Evolutionary conservation across 2,113 vertebrate genomes (phyloP).

Genomic region (Festucalex cinctus): DNA sequence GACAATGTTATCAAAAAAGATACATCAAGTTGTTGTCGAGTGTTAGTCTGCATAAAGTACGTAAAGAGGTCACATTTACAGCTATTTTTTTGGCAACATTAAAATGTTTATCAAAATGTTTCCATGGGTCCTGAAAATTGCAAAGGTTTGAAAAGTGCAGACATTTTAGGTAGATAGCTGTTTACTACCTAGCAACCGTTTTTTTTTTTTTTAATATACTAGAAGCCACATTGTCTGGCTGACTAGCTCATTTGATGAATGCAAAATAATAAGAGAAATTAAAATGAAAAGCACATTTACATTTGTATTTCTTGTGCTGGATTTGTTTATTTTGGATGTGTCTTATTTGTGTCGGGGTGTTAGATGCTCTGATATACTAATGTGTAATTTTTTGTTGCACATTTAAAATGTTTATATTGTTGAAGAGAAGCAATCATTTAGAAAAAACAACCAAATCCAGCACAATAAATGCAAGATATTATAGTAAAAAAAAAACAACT

Average conservation of each 20-base stretch:
- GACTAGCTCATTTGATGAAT: too few relatives aligned
- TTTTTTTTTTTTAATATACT: background rate
- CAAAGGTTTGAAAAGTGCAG: too few relatives aligned
- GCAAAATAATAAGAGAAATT: background rate
- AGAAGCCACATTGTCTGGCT: too few relatives aligned
- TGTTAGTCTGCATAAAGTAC: background rate
- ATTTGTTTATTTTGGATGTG: background rate
- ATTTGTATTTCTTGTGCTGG: background rate
- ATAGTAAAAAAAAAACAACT: too few relatives aligned
- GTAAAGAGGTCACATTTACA: background rate
- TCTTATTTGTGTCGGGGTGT: too few relatives aligned
- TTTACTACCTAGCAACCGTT: background rate
- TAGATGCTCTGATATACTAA: too few relatives aligned
- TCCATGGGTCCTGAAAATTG: background rate
- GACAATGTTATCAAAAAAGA: conserved; percentile 14
- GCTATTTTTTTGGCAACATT: background rate
- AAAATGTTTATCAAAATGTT: background rate
- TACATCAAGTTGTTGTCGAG: conserved; percentile 9
- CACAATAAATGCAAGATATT: too few relatives aligned
- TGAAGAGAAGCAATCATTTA: too few relatives aligned
- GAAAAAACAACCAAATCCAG: too few relatives aligned
- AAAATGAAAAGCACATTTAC: background rate
- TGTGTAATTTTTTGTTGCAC: too few relatives aligned
- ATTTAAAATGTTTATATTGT: too few relatives aligned
- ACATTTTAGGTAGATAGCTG: background rate